Conservation (phyloP, 1,140 invertebrate genomes). For the Drosophila pruinosa region DNA sequence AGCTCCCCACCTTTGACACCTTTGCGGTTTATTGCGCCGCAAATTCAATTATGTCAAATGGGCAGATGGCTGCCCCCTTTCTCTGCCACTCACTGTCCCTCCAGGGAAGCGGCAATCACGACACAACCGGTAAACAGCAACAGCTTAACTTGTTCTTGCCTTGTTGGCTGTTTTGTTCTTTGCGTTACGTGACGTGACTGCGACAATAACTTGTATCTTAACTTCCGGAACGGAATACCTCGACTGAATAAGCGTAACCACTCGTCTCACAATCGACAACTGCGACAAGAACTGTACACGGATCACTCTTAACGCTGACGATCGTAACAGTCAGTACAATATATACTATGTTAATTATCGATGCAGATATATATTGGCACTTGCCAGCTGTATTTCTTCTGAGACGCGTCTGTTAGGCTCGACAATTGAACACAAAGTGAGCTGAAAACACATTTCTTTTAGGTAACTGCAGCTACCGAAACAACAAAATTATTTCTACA, state of each 20-base stretch:
- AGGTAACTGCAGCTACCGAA: constrained; percentile 36
- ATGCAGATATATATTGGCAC: not conserved
- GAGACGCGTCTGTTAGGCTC: constrained; percentile 49
- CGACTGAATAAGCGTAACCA: constrained; percentile 18
- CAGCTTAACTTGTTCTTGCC: constrained; percentile 59
- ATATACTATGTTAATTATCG: not conserved
- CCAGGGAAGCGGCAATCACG: constrained; percentile 24
- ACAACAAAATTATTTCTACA: constrained; percentile 38
- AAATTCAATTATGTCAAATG: constrained; percentile 41
- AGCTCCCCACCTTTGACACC: not conserved
- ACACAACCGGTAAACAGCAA: constrained; percentile 21
- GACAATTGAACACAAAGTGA: constrained; percentile 62
- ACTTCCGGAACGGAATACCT: constrained; percentile 8
- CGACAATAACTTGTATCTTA: too few relatives aligned
- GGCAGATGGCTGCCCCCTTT: not conserved
- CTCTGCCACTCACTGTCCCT: not conserved
- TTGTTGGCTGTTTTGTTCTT: not conserved
- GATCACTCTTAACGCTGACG: constrained; percentile 27
- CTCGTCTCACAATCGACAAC: constrained; percentile 28
- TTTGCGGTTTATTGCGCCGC: constrained; percentile 18
- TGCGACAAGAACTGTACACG: constrained; percentile 6
- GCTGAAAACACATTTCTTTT: constrained; percentile 62
- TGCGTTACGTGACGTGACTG: constrained; percentile 6
- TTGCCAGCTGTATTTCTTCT: constrained; percentile 23
- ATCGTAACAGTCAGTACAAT: constrained; percentile 2